phyloP scores from a whole-genome alignment of 2,113 vertebrate genomes.

The Apus apus region DNA sequence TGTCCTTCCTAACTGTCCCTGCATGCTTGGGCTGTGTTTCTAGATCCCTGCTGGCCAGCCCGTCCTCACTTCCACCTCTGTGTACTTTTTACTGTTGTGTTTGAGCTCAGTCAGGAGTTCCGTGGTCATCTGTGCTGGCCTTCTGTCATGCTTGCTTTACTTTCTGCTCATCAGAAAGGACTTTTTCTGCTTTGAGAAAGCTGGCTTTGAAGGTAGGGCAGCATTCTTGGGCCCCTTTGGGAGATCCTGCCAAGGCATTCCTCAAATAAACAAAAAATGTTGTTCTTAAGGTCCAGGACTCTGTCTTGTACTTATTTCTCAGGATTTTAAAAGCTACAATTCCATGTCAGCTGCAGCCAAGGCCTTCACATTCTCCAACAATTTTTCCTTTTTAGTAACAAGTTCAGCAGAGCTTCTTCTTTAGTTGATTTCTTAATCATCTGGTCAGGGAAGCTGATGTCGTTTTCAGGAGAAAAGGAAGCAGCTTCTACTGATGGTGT shows the following conservation, averaged over 20 bases:
- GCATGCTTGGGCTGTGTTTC: not conserved
- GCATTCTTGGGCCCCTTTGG: not conserved
- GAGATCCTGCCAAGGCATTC: not conserved
- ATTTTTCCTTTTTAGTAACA: not conserved
- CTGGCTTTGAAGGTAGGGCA: not conserved
- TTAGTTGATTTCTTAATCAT: not conserved
- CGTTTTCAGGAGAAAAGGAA: not conserved
- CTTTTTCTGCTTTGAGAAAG: not conserved
- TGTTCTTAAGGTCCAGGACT: not conserved
- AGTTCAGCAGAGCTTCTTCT: not conserved
- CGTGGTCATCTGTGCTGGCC: not conserved
- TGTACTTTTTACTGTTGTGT: not conserved
- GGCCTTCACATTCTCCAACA: not conserved
- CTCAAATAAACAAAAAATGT: not conserved
- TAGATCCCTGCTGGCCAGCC: not conserved
- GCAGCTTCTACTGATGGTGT: not conserved
- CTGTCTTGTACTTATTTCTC: not conserved
- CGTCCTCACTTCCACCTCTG: not conserved
- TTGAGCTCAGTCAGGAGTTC: not conserved
- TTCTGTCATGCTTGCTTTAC: not conserved
- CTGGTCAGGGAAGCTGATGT: not conserved
- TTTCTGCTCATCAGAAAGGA: not conserved
- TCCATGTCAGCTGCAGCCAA: not conserved
- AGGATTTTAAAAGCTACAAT: not conserved
- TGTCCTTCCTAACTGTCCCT: not conserved